phyloP scores from a whole-genome alignment of 2,888 invertebrate species.

The Subacronicta megacephala region DNA sequence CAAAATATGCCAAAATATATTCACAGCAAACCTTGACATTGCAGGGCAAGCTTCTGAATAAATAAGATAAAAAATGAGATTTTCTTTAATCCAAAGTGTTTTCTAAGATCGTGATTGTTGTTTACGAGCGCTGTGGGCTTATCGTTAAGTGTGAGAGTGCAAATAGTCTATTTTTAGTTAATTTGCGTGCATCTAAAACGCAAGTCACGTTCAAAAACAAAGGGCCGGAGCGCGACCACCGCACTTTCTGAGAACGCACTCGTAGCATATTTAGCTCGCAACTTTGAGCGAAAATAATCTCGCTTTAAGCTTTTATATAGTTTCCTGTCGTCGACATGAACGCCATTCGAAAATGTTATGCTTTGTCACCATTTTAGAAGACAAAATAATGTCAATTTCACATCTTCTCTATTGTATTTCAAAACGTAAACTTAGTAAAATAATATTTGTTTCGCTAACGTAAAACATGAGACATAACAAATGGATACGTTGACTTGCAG shows the following conservation, averaged over 20 bases:
- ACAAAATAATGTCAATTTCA: conserved; percentile 18
- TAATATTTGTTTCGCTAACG: conserved; percentile 13
- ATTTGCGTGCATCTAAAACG: conserved; percentile 82
- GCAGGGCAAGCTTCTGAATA: conserved; percentile 33
- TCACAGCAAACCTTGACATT: conserved; percentile 42
- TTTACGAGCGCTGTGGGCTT: conserved; percentile 49
- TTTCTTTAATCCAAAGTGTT: conserved; percentile 28
- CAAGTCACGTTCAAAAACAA: conserved; percentile 86
- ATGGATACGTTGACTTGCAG: conserved; percentile 16
- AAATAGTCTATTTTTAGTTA: conserved; percentile 79
- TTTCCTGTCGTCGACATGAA: conserved; percentile 53
- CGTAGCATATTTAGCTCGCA: conserved; percentile 71
- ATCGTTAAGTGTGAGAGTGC: conserved; percentile 61
- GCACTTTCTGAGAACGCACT: conserved; percentile 79
- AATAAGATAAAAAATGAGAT: conserved; percentile 36
- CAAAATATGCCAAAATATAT: conserved; percentile 28
- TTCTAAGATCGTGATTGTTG: conserved; percentile 29
- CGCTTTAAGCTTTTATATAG: conserved; percentile 56
- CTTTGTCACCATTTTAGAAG: conserved; percentile 28
- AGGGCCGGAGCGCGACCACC: conserved; percentile 76
- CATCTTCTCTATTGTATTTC: conserved; percentile 19
- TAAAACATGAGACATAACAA: conserved; percentile 14
- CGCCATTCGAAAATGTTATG: conserved; percentile 39
- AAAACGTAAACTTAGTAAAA: conserved; percentile 24
- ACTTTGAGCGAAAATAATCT: conserved; percentile 63